phyloP scores from a whole-genome alignment of 2,888 invertebrate species.

The Hydrotaea diabolus region DNA sequence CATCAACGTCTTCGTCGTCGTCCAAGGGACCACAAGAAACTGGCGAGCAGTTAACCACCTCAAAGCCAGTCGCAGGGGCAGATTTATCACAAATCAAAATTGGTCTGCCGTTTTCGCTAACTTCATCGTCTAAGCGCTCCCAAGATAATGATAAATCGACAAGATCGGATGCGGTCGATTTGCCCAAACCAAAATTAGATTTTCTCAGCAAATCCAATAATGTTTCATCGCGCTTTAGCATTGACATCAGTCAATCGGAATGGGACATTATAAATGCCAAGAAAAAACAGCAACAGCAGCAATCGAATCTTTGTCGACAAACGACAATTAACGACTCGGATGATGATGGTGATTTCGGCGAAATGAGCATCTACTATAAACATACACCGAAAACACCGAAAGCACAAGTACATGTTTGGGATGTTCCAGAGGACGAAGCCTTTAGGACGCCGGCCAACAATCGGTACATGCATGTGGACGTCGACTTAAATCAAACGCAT shows the following conservation, averaged over 20 bases:
- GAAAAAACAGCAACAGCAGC: constrained; percentile 11
- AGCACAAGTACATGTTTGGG: constrained; percentile 72
- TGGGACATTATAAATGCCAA: constrained; percentile 32
- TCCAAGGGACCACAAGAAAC: neutral
- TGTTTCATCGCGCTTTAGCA: constrained; percentile 29
- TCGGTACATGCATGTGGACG: constrained; percentile 70
- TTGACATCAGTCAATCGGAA: constrained; percentile 49
- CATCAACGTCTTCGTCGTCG: constrained; percentile 12
- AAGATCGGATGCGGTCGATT: neutral
- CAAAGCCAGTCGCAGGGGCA: no score
- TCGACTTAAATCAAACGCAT: constrained; percentile 72
- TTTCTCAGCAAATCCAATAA: constrained; percentile 27
- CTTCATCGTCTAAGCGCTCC: neutral
- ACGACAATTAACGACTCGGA: neutral
- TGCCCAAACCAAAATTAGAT: constrained; percentile 54
- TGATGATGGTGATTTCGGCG: constrained; percentile 63
- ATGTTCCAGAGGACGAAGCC: constrained; percentile 59
- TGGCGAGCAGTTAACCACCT: neutral
- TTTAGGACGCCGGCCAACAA: constrained; percentile 53
- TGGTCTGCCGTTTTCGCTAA: neutral
- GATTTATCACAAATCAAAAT: neutral
- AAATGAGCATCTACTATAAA: constrained; percentile 77
- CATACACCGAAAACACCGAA: constrained; percentile 75
- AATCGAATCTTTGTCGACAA: neutral
- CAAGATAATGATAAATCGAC: neutral